Evolutionary conservation across 2,113 vertebrate genomes (phyloP).

Genomic region (Crotophaga sulcirostris): DNA sequence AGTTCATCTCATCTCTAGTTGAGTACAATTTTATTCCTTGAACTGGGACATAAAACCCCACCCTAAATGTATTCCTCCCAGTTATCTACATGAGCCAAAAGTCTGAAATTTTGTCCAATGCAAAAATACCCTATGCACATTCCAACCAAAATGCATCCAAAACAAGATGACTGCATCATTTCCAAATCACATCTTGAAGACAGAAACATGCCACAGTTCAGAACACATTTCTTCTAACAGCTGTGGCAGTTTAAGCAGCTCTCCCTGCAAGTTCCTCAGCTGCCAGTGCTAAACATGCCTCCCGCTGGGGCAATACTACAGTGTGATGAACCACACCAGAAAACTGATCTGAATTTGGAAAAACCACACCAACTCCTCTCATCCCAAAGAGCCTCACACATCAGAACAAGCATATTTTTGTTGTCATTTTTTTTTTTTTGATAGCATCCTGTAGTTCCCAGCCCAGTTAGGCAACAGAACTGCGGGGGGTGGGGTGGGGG

Average conservation of each 20-base stretch:
- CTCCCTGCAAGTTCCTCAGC: neutral
- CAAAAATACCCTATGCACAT: neutral
- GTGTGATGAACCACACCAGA: neutral
- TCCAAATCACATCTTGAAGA: neutral
- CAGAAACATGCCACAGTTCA: neutral
- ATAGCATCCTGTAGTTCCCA: neutral
- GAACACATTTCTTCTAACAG: neutral
- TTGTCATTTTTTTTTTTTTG: neutral
- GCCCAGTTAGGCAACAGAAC: neutral
- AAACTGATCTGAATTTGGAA: neutral
- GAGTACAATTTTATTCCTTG: neutral
- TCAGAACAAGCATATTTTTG: neutral
- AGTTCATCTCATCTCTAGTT: neutral
- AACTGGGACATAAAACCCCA: neutral
- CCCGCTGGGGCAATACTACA: neutral
- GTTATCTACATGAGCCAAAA: neutral
- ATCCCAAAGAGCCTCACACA: neutral
- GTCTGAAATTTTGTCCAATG: neutral
- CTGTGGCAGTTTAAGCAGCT: neutral
- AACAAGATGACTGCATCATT: neutral
- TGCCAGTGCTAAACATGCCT: accelerated
- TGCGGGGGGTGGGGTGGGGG: no score
- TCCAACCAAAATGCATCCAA: neutral
- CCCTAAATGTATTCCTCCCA: neutral
- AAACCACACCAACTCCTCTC: neutral